A percentile compares a stretch with the other conserved stretches of the same genome.
Conservation (phyloP, 2,113 vertebrate genomes). For the Spilogale gracilis region DNA sequence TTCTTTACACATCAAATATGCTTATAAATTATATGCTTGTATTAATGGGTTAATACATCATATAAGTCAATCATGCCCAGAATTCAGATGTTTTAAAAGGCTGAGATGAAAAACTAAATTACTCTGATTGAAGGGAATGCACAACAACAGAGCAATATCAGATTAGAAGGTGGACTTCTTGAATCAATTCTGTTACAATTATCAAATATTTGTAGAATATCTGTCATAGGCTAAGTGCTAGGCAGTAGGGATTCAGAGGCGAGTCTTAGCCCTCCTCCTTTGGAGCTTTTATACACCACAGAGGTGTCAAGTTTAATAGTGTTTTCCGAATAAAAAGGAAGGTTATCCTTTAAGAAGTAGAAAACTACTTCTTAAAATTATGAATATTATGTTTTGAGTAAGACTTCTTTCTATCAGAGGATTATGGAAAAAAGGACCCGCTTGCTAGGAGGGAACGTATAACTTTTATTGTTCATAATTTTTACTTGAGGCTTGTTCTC, state of each 20-base stretch:
- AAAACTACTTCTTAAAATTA: conserved; percentile 9
- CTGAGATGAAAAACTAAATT: neutral
- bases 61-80: neutral
- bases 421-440: neutral
- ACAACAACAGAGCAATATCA: neutral
- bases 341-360: neutral
- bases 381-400: conserved; percentile 24
- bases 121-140: neutral
- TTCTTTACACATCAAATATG: neutral
- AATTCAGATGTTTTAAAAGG: conserved; percentile 26
- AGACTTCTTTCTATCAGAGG: neutral
- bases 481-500: neutral
- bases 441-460: neutral
- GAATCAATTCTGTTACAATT: conserved; percentile 3
- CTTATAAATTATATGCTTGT: conserved; percentile 2
- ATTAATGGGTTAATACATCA: neutral
- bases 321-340: conserved; percentile 25
- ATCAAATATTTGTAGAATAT: conserved; percentile 15
- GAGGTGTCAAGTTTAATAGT: neutral
- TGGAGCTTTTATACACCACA: neutral
- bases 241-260: neutral
- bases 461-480: neutral
- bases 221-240: neutral
- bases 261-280: neutral
- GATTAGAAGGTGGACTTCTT: neutral